Percentiles rank a stretch among this genome's conserved stretches.
phyloP scores from a whole-genome alignment of 2,888 invertebrate species.

The Calameuta idolon region DNA sequence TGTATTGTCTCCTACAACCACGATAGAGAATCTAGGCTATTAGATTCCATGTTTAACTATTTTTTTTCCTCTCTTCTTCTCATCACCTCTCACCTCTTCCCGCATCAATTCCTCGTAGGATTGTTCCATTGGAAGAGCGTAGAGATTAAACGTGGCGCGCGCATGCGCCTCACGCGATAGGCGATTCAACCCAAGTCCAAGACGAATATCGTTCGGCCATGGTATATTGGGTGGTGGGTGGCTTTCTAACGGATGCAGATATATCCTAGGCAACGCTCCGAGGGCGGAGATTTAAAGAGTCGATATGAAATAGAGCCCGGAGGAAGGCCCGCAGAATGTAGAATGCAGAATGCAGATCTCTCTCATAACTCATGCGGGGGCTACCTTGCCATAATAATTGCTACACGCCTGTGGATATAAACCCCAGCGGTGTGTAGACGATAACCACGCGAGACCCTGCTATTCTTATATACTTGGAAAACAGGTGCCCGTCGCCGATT shows the following conservation, averaged over 20 bases:
- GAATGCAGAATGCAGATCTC: conserved; percentile 45
- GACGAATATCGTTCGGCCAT: neutral
- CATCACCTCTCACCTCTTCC: neutral
- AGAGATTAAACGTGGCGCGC: neutral
- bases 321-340: conserved; percentile 25
- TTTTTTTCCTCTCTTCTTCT: neutral
- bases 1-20: neutral
- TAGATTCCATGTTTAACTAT: neutral
- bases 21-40: neutral
- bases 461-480: neutral
- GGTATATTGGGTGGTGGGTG: neutral
- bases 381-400: conserved; percentile 58
- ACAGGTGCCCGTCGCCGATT: neutral
- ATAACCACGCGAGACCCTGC: neutral
- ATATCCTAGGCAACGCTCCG: neutral
- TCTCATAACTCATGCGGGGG: conserved; percentile 45
- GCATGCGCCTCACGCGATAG: too few relatives aligned
- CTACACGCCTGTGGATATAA: conserved; percentile 48
- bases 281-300: conserved; percentile 54
- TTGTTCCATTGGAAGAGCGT: neutral
- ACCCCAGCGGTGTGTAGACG: conserved; percentile 22
- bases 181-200: neutral
- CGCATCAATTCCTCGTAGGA: neutral
- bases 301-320: conserved; percentile 51
- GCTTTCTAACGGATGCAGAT: conserved; percentile 10